These are phyloP conservation scores for Triops longicaudatus DNA, from an alignment of 1,140 invertebrate species.

Conservation along the genomic window DNA sequence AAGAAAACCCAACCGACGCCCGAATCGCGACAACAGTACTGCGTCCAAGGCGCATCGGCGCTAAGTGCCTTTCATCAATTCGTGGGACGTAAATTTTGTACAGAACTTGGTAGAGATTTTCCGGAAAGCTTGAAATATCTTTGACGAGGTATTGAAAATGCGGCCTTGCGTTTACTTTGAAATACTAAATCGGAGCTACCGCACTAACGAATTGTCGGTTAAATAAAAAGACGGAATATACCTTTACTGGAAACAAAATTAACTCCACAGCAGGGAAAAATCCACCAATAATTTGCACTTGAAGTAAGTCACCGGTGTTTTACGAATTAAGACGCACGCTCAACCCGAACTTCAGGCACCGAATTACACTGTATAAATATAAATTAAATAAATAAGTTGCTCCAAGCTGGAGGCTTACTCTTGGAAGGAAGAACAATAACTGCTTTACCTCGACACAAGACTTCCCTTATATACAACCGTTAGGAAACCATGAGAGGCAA, in stretches of 20 bases:
- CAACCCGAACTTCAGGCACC: background rate
- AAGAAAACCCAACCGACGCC: background rate
- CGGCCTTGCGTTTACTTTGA: too few species aligned
- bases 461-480: constrained; percentile 8
- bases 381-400: background rate
- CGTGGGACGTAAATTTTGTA: background rate
- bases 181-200: too few species aligned
- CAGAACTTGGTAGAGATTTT: too few species aligned
- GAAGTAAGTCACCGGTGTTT: background rate
- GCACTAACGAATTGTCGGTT: background rate
- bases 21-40: background rate
- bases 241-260: background rate
- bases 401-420: background rate
- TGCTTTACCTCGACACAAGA: background rate
- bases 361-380: background rate
- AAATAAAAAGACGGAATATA: background rate
- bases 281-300: constrained; percentile 1
- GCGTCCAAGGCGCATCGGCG: background rate
- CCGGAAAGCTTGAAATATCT: too few species aligned
- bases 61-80: background rate
- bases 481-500: background rate
- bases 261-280: background rate
- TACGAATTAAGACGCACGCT: background rate
- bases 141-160: too few species aligned
- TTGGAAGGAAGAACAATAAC: constrained; percentile 12